Percentiles rank a stretch among this genome's conserved stretches.
Conservation (phyloP, 2,888 invertebrate species). For the Ypsolopha scabrella region DNA sequence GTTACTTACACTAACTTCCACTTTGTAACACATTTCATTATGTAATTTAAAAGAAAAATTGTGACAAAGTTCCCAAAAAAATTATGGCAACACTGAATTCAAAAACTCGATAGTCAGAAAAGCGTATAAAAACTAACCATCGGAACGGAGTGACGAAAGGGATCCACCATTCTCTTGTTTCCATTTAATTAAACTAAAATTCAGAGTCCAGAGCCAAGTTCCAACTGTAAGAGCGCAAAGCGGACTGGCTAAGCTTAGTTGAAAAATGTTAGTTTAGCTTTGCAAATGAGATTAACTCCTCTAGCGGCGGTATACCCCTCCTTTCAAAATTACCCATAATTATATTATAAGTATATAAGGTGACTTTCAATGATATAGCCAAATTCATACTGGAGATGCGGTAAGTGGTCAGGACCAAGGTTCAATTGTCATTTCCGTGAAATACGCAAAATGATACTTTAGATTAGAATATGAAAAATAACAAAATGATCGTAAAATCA, state of each 20-base stretch:
- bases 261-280: slow-evolving; percentile 40
- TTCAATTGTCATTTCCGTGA: too few species aligned
- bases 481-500: too few species aligned
- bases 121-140: slow-evolving; percentile 40
- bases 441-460: too few species aligned
- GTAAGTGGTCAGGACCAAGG: not conserved
- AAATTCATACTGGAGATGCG: not conserved
- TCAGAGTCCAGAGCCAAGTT: slow-evolving; percentile 42
- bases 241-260: slow-evolving; percentile 24
- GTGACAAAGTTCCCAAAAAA: too few species aligned
- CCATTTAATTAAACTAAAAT: slow-evolving; percentile 62
- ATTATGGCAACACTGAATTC: too few species aligned
- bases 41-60: too few species aligned
- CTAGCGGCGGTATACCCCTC: slow-evolving; percentile 18
- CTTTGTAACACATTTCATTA: too few species aligned
- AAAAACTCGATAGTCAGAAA: not conserved
- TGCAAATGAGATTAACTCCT: slow-evolving; percentile 48
- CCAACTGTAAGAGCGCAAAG: slow-evolving; percentile 17
- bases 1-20: too few species aligned
- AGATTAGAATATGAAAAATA: too few species aligned
- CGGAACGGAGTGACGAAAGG: slow-evolving; percentile 37
- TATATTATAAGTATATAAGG: too few species aligned
- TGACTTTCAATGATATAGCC: too few species aligned
- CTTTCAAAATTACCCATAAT: not conserved
- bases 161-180: slow-evolving; percentile 55